Base-by-base conservation (phyloP, 1,140 invertebrate species). In the Ostrea edulis region DNA sequence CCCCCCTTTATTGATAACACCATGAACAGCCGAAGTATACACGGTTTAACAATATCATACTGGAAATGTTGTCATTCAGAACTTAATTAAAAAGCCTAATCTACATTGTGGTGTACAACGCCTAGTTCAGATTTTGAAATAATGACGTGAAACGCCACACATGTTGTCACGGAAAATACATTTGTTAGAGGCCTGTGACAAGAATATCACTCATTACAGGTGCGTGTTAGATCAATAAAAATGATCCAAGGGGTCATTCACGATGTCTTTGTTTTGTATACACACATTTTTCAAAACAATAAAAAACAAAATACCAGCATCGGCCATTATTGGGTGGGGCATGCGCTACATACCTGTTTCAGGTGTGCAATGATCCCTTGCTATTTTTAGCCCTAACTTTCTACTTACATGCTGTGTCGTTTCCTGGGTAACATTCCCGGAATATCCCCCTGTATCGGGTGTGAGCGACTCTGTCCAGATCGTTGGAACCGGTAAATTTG, bases 361-460 rank as follows among this genome's bases (percentile, higher is more conserved):
- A 8, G 25, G 25, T 77, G 14, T 35, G 25, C 29, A 35, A 17
- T 62, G 68, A 12, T 25, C 22, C n/a, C 58, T 0, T 62, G 7
- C 14, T 25, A 77, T 77, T 77, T 77, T 11, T 25, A 77, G 25
- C 29, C 29, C 29, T 11, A 7, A 77, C 14, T 77, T 29, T 14
- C 29, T 90, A 93, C 93, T 93, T 89, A 93, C 93, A 93, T 55
- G 35, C 68, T 0, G 92, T 93, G 82, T 93, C 92, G 86, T 93
- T 93, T 8, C 92, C 93, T 5, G 92, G 92, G 89, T 92, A 93
- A 90, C 93, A 94, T 58, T 92, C 92, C 54, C 93, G 82, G 86
- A 93, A 93, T 29, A 94, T 58, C 44, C 93, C 93, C n/a, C 93
- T 90, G 82, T 93, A 81, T 35, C 93, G 62, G 20, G 92, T 91